Conservation (phyloP, 2,113 vertebrate genomes). For the Variabilichromis moorii region DNA sequence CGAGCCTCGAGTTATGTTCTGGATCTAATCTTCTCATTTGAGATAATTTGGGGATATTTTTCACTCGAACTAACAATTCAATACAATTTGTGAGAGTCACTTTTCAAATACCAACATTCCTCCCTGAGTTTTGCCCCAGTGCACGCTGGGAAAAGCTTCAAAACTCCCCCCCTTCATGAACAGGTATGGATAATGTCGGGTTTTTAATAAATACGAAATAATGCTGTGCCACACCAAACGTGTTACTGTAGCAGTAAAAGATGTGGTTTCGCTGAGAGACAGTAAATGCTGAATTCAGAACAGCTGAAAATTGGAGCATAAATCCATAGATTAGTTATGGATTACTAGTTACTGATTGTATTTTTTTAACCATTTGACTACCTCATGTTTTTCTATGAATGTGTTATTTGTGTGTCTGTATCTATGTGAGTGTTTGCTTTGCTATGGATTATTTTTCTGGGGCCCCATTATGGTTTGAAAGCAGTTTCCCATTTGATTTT, state of each 20-base stretch:
- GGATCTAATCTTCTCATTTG: constrained; percentile 12
- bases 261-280: not conserved
- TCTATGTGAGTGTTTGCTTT: constrained; percentile 28
- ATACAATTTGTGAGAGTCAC: not conserved
- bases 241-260: not conserved
- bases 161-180: not conserved
- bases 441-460: not conserved
- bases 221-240: not conserved
- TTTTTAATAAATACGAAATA: not conserved
- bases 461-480: not conserved
- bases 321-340: not conserved
- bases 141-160: constrained; percentile 10
- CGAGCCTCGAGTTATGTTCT: not conserved
- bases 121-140: not conserved
- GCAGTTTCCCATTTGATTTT: not conserved
- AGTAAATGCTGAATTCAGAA: not conserved
- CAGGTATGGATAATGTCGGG: not conserved
- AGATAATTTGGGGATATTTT: not conserved
- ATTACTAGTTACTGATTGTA: constrained; percentile 63
- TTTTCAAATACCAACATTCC: not conserved
- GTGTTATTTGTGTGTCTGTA: constrained; percentile 31
- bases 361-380: constrained; percentile 77
- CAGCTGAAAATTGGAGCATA: constrained; percentile 11
- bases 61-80: not conserved
- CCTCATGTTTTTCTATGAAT: constrained; percentile 77